Base-by-base conservation (phyloP, 2,113 vertebrate genomes). In the Apteryx mantelli region DNA sequence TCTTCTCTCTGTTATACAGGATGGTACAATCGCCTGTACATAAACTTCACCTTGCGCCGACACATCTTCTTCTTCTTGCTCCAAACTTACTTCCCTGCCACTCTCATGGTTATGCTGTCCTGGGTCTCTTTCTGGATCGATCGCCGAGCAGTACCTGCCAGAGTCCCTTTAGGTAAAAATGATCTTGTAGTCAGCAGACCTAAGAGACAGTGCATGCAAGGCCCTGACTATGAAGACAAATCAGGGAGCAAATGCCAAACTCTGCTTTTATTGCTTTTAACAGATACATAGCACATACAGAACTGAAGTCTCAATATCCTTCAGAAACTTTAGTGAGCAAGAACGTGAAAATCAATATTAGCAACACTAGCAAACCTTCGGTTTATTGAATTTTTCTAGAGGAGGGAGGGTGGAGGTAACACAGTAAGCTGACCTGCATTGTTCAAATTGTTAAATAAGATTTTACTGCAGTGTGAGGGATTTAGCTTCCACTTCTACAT, bases 111-210 rank as follows among this genome's bases (percentile, higher is more conserved):
- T 97, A 99, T 99, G 99, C 94, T 99, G 91, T 99, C 99, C 92
- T 99, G 99, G 99, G 99, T 99, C 80, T 99, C 99, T 44, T 99
- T 99, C 97, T 99, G 99, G 99, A 99, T 99, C 0, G 99, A 99
- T 85, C 99, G 99, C 88, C 98, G 99, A 95, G 99, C 99, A 7
- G 99, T 99, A 48, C 99, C 99, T 1, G 99, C 99, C 88, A 98
- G 99, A 97, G 99, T 99, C 38, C 99, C 99, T 0, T 96, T 99
- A 93, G 99, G 99, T 99, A 97, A 95, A 84, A 18, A 5, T 40
- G 46, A 4, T 36, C 34, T 13, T 68, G 40, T 17, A n/a, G 36
- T 34, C 52, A 42, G 44, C 36, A 96, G 53, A 46, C 30, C 64
- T 38, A 16, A 74, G n/a, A 69, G 81, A 46, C 25, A 19, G 24